Conservation (phyloP, 2,888 invertebrate species). For the Trichogramma evanescens region DNA sequence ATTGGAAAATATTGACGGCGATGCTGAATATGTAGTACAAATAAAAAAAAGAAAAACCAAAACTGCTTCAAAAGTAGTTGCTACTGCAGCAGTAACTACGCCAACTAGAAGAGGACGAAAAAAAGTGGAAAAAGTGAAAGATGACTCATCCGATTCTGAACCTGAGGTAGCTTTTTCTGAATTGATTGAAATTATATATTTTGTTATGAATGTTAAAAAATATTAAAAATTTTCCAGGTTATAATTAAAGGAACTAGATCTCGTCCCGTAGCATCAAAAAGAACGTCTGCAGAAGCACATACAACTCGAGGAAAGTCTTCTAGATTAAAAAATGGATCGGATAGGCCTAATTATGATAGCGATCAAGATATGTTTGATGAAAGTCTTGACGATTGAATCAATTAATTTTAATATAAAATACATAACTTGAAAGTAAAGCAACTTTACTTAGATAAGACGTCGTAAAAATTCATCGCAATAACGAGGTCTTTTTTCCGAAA, state of each 20-base stretch:
- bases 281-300: conserved; percentile 8
- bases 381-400: conserved; percentile 12
- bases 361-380: conserved; percentile 36
- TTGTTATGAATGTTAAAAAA: neutral
- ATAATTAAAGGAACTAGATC: conserved; percentile 31
- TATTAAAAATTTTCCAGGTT: conserved; percentile 25
- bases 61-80: neutral
- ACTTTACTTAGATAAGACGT: conserved; percentile 5
- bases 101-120: conserved; percentile 21
- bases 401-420: neutral
- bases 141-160: conserved; percentile 29
- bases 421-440: conserved; percentile 6
- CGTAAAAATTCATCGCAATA: conserved; percentile 6
- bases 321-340: conserved; percentile 10
- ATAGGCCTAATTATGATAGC: conserved; percentile 22
- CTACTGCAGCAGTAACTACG: conserved; percentile 13
- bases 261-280: conserved; percentile 21
- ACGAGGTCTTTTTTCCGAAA: conserved; percentile 3
- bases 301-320: conserved; percentile 11
- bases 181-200: neutral
- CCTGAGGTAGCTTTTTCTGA: conserved; percentile 27
- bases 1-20: conserved; percentile 35
- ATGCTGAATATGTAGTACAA: conserved; percentile 38
- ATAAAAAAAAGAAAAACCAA: conserved; percentile 33
- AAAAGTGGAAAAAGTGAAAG: conserved; percentile 16